These are phyloP conservation scores for Scaptomyza graminum DNA, from an alignment of 1,140 invertebrate species.

Conservation along the genomic window DNA sequence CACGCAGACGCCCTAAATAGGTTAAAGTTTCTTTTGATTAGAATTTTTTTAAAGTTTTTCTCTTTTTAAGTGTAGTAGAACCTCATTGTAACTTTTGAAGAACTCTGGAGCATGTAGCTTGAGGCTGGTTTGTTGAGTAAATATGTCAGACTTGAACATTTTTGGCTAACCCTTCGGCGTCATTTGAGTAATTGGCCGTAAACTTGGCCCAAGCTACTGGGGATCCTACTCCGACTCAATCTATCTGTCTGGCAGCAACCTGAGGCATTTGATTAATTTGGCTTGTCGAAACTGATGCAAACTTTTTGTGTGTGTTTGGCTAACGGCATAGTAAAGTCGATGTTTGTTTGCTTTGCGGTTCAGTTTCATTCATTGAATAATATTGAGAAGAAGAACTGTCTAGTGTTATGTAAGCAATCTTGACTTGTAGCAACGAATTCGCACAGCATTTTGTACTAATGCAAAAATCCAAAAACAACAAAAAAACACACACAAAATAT, in stretches of 20 bases:
- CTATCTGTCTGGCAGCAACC: slow-evolving; percentile 23
- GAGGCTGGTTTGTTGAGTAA: slow-evolving; percentile 69
- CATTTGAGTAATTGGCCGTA: slow-evolving; percentile 71
- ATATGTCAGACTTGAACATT: slow-evolving; percentile 63
- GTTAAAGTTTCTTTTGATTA: slow-evolving; percentile 63
- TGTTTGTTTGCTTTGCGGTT: slow-evolving; percentile 71
- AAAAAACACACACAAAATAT: slow-evolving; percentile 28
- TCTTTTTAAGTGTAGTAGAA: slow-evolving; percentile 13
- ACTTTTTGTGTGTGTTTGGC: slow-evolving; percentile 38
- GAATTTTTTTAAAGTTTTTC: not conserved
- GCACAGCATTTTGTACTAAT: slow-evolving; percentile 60
- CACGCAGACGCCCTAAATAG: slow-evolving; percentile 40
- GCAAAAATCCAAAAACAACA: slow-evolving; percentile 57
- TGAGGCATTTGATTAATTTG: slow-evolving; percentile 69
- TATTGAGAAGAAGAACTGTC: slow-evolving; percentile 18
- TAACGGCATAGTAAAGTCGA: slow-evolving; percentile 36
- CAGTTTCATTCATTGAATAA: slow-evolving; percentile 68
- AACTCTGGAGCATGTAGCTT: slow-evolving; percentile 30
- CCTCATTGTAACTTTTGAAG: slow-evolving; percentile 1
- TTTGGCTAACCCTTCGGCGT: slow-evolving; percentile 30
- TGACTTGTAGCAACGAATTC: slow-evolving; percentile 40
- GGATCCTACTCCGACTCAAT: not conserved
- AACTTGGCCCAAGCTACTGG: slow-evolving; percentile 51
- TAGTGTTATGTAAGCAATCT: slow-evolving; percentile 79
- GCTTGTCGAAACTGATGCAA: slow-evolving; percentile 71